phyloP scores from a whole-genome alignment of 2,797 vertebrate genomes.

The Poecilia picta region DNA sequence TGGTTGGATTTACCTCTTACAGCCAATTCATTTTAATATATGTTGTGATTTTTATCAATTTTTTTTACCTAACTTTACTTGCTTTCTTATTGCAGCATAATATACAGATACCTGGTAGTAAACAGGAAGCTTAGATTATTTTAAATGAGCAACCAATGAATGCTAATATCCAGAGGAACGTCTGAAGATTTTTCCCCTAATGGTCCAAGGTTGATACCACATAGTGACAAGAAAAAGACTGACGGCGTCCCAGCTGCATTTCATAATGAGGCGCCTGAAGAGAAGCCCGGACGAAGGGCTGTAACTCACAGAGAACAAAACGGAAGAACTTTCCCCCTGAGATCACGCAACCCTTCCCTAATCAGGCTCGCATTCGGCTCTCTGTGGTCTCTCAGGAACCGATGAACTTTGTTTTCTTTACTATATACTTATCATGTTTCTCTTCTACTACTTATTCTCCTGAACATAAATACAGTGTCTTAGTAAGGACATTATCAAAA shows the following conservation, averaged over 20 bases:
- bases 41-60: neutral
- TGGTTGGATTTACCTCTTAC: neutral
- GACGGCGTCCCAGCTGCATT: slow-evolving; percentile 53
- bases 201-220: slow-evolving; percentile 8
- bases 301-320: slow-evolving; percentile 60
- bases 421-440: slow-evolving; percentile 16
- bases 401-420: slow-evolving; percentile 16
- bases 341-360: slow-evolving; percentile 38
- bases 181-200: slow-evolving; percentile 19
- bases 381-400: slow-evolving; percentile 24
- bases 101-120: neutral
- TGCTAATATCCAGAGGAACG: slow-evolving; percentile 1
- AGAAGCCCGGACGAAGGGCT: slow-evolving; percentile 55
- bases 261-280: slow-evolving; percentile 72
- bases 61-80: neutral
- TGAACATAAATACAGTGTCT: neutral
- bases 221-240: slow-evolving; percentile 41
- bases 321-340: slow-evolving; percentile 57
- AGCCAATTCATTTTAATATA: neutral
- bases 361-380: slow-evolving; percentile 40
- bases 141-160: neutral
- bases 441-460: neutral
- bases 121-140: neutral
- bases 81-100: neutral
- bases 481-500: too few species aligned